Conservation (phyloP, 2,113 vertebrate genomes). For the Chaetura pelagica region DNA sequence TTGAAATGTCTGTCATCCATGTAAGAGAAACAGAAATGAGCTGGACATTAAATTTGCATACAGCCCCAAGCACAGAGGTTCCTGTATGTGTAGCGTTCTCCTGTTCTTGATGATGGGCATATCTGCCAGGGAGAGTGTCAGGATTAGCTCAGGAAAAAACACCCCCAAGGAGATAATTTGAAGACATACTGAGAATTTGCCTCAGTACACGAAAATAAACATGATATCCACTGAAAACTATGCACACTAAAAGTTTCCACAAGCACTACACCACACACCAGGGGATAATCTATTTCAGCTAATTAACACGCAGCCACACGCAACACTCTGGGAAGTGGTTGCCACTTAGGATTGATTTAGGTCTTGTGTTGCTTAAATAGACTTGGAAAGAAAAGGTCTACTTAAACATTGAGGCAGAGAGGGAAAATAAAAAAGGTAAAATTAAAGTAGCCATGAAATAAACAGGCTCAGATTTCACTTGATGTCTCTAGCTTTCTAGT, state of each 20-base stretch:
- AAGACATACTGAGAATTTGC: constrained; percentile 82
- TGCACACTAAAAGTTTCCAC: constrained; percentile 67
- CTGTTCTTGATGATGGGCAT: constrained; percentile 82
- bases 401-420: constrained; percentile 37
- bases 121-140: constrained; percentile 80
- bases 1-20: constrained; percentile 78
- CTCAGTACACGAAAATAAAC: constrained; percentile 81
- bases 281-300: constrained; percentile 79
- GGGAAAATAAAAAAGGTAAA: not conserved
- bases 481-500: not conserved
- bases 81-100: constrained; percentile 60
- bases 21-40: constrained; percentile 81
- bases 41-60: constrained; percentile 84
- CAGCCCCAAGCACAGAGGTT: constrained; percentile 80
- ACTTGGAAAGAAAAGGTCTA: constrained; percentile 55
- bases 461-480: constrained; percentile 10
- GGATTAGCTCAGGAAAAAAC: constrained; percentile 79
- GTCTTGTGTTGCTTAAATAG: constrained; percentile 58
- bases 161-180: constrained; percentile 84
- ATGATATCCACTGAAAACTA: constrained; percentile 69
- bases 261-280: constrained; percentile 54
- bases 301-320: constrained; percentile 75
- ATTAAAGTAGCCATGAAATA: constrained; percentile 57
- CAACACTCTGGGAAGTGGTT: constrained; percentile 57
- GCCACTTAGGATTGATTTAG: constrained; percentile 74